Evolutionary conservation across 2,797 vertebrate species (phyloP), one percentile per base, ranked within the genome.

Genomic region (Coregonus sp.): DNA sequence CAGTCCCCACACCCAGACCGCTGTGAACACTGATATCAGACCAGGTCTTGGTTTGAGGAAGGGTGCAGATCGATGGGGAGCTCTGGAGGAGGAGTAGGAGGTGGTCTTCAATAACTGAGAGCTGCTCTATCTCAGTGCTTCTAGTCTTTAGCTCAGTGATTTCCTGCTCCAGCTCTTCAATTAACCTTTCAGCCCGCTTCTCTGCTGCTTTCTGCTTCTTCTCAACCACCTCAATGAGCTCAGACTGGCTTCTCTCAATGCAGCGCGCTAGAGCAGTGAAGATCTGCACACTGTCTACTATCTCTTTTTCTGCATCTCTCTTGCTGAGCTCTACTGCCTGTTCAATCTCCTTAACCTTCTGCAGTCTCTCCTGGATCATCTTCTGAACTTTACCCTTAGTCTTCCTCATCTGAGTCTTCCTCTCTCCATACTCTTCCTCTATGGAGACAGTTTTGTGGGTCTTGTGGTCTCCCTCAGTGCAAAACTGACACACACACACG

Each of bases 11-110:
- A 71, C 72, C 63, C 31, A 66, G 31, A 37, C 70, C 72, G 40
- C 18, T 37, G 35, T 70, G 31, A 61, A 74, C 54, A 15, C 7
- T 56, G 40, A 70, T 40, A 1, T 70, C 33, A 61, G 66, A 69
- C 79, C 79, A 74, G 56, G 77, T 56, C 54, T 74, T 74, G 31
- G 18, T 70, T 29, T 2, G 2, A 25, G 52, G 75, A 12, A 63
- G 33, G 72, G 70, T 4, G 40, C 7, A 54, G 50, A 37, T 18
- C 5, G 54, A 70, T 11, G 71, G 71, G 47, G 63, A 40, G 40
- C 47, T 77, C 72, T 74, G 68, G 14, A 74, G 50, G 4, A 74
- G n/a, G 4, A 74, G n/a, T 9, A 52, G 12, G 20, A 52, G 4
- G 20, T 15, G 47, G 20, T 71, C 70, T 7, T 71, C n/a, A 12